Conservation (phyloP, 2,797 vertebrate species). For the Phrynocephalus forsythii region DNA sequence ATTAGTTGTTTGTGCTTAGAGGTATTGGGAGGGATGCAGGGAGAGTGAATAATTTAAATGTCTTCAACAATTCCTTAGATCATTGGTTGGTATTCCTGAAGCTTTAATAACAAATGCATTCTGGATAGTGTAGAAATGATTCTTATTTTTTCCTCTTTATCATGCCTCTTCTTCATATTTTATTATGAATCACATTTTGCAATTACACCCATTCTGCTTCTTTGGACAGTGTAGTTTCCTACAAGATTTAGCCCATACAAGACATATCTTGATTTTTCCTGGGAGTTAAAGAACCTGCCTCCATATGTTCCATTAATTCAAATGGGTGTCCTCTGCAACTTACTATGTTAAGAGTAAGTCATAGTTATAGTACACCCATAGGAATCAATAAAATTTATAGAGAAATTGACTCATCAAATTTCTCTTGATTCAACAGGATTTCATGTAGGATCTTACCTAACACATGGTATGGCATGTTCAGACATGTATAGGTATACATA, state of each 20-base stretch:
- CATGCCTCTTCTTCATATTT: constrained; percentile 4
- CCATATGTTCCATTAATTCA: too few species aligned
- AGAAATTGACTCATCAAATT: too few species aligned
- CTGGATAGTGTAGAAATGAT: constrained; percentile 38
- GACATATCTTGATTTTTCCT: background rate
- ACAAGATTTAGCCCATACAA: background rate
- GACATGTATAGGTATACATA: background rate
- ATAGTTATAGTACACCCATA: too few species aligned
- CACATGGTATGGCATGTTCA: too few species aligned
- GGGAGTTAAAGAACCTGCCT: background rate
- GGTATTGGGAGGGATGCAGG: constrained; percentile 1
- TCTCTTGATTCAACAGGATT: too few species aligned
- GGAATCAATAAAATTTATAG: too few species aligned
- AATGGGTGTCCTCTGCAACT: too few species aligned
- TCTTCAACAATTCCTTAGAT: constrained; percentile 59
- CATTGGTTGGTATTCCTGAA: constrained; percentile 52
- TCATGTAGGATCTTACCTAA: background rate
- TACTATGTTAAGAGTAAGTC: too few species aligned
- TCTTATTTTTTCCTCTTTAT: constrained; percentile 8
- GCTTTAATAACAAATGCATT: constrained; percentile 54
- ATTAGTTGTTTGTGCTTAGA: constrained; percentile 52
- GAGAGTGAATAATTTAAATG: constrained; percentile 20
- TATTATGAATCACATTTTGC: background rate
- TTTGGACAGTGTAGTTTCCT: background rate
- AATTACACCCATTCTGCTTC: background rate